Base-by-base conservation (phyloP, 2,113 vertebrate genomes). In the Protobothrops flavoviridis region DNA sequence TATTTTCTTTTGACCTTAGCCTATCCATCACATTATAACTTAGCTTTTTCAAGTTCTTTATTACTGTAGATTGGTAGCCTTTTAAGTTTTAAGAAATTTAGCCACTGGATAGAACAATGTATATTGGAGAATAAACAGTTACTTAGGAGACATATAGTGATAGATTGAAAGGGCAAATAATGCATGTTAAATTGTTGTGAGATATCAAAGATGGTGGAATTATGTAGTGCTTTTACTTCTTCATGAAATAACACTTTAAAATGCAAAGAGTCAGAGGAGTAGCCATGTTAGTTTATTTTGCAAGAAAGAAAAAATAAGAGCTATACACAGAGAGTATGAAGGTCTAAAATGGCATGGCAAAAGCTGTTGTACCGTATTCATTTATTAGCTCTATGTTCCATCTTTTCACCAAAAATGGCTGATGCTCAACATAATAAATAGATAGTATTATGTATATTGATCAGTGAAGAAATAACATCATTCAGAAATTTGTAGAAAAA, bases 111-210 rank as follows among this genome's bases (percentile, higher is more conserved):
- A 93, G 52, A 81, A 81, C 69, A 21, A 10, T 85, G n/a, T 92
- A 89, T 57, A 55, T 57, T 96, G 88, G 93, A 97, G 96, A 97
- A 97, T 98, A 97, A 96, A 92, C 64, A 33, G 15, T 81, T 93
- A 96, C 92, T 57, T 95, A 94, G 20, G 94, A 95, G 85, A 64
- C 95, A 92, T 96, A 92, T 21, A 13, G 17, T 91, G 43, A 56
- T 94, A 89, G 90, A 95, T 94, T 92, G 94, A 94, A 96, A 93
- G 93, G 87, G 43, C 89, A 94, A 93, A 95, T 95, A 24, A 53
- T 91, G 52, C 86, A 93, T 91, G 96, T 93, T 95, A 94, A 95
- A 95, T 97, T 96, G 1, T 55, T 93, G 24, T 21, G 59, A 61
- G 26, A 10, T 94, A 45, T 39, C 50, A 33, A 92, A 90, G 74